phyloP scores from a whole-genome alignment of 2,888 invertebrate genomes.

The Watsonalla cultraria region DNA sequence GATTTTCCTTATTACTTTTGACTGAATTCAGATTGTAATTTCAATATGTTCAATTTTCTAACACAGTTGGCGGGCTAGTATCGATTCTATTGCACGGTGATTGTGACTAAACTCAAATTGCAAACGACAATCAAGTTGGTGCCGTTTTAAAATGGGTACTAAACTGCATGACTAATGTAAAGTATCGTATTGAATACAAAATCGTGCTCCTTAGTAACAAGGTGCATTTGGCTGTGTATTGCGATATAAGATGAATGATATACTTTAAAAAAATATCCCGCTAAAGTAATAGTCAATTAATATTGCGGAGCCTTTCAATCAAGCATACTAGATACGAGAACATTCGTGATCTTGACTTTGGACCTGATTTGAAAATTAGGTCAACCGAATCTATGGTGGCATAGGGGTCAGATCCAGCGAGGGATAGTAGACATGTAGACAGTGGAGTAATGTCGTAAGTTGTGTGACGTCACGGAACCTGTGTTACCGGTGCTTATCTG shows the following conservation, averaged over 20 bases:
- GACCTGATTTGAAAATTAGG: neutral
- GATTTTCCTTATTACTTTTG: neutral
- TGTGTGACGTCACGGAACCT: conserved; percentile 42
- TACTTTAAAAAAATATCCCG: neutral
- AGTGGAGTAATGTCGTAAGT: neutral
- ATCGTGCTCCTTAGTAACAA: neutral
- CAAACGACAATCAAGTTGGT: neutral
- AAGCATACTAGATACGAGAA: neutral
- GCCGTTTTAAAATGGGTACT: conserved; percentile 1
- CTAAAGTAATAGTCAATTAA: too few species aligned
- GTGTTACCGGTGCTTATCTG: conserved; percentile 57
- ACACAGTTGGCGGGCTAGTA: neutral
- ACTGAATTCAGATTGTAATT: neutral
- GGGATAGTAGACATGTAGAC: neutral
- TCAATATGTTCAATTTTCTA: neutral
- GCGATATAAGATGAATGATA: neutral
- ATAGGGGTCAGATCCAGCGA: neutral
- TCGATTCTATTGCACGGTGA: neutral
- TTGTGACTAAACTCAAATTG: neutral
- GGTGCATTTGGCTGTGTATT: neutral
- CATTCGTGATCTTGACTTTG: neutral
- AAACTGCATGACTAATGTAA: conserved; percentile 2
- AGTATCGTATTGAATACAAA: neutral
- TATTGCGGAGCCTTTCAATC: neutral
- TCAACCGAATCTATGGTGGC: neutral